phyloP scores from a whole-genome alignment of 2,888 invertebrate genomes.

The Leptinotarsa juncta region DNA sequence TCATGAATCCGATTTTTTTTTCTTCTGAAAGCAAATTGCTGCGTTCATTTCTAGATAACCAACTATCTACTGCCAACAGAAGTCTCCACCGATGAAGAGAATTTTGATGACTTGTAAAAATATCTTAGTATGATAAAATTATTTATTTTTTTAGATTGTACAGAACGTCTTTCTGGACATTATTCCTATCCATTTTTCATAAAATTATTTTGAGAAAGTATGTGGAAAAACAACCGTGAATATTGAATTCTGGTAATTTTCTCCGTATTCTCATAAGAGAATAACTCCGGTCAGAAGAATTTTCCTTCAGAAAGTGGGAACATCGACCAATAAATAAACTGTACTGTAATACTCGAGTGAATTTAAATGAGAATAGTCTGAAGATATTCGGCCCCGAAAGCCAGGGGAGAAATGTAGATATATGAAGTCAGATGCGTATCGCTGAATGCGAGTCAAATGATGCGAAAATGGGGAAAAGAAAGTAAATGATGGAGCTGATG shows the following conservation, averaged over 20 bases:
- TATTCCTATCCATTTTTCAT: too few species aligned
- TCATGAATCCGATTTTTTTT: too few species aligned
- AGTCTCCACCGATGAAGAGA: too few species aligned
- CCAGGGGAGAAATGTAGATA: slow-evolving; percentile 47
- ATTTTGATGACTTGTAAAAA: too few species aligned
- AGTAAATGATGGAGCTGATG: slow-evolving; percentile 49
- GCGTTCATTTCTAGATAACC: too few species aligned
- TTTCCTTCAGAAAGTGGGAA: neutral
- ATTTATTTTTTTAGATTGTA: too few species aligned
- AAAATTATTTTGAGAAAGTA: too few species aligned
- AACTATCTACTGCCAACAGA: too few species aligned
- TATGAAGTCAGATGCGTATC: slow-evolving; percentile 54
- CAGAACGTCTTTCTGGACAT: too few species aligned
- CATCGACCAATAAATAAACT: slow-evolving; percentile 23
- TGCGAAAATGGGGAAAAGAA: slow-evolving; percentile 58
- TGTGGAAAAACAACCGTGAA: too few species aligned
- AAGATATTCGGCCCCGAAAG: slow-evolving; percentile 7
- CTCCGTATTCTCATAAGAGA: neutral
- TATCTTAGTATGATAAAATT: too few species aligned
- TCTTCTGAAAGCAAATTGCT: too few species aligned
- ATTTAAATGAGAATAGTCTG: slow-evolving; percentile 18
- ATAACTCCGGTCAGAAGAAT: neutral
- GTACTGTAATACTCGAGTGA: slow-evolving; percentile 18
- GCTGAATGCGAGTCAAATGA: slow-evolving; percentile 57
- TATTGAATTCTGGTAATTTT: neutral